A percentile compares a stretch with the other conserved stretches of the same genome.
Conservation (phyloP, 53 echinoderm and acorn worm species). For the Stichopus horrens region DNA sequence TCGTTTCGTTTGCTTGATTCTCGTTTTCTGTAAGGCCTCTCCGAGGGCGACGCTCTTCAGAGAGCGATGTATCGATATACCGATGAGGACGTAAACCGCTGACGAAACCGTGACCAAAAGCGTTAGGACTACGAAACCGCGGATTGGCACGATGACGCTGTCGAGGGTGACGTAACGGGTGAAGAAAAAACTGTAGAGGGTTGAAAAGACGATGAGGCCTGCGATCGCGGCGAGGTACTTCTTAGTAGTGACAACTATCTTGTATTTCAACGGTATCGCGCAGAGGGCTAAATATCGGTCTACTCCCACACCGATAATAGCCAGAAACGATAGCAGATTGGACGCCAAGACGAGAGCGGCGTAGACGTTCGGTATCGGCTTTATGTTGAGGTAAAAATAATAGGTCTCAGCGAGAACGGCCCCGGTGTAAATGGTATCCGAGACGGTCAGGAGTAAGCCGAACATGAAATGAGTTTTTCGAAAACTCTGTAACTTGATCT, state of each 20-base stretch:
- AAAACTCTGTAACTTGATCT: constrained; percentile 15
- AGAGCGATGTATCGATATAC: not conserved
- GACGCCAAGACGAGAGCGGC: not conserved
- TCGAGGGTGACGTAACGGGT: not conserved
- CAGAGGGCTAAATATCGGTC: constrained; percentile 20
- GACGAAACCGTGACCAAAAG: not conserved
- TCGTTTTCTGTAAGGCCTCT: not conserved
- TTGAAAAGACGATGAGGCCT: not conserved
- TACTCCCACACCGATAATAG: not conserved
- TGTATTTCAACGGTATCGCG: constrained; percentile 1
- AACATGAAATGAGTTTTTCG: constrained; percentile 6
- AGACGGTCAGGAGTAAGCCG: not conserved
- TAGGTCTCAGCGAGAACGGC: constrained; percentile 6
- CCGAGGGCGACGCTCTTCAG: not conserved
- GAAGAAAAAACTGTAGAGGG: constrained; percentile 10
- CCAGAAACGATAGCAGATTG: not conserved
- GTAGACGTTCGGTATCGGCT: not conserved
- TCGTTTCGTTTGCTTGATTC: constrained; percentile 1
- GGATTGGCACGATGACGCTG: not conserved
- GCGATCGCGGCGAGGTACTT: not conserved
- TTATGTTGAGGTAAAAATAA: not conserved
- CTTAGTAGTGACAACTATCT: not conserved
- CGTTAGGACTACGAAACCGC: not conserved
- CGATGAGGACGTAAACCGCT: not conserved
- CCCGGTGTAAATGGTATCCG: not conserved